Evolutionary conservation across 2,113 vertebrate species (phyloP).

Genomic region (Mormoops blainvillei): DNA sequence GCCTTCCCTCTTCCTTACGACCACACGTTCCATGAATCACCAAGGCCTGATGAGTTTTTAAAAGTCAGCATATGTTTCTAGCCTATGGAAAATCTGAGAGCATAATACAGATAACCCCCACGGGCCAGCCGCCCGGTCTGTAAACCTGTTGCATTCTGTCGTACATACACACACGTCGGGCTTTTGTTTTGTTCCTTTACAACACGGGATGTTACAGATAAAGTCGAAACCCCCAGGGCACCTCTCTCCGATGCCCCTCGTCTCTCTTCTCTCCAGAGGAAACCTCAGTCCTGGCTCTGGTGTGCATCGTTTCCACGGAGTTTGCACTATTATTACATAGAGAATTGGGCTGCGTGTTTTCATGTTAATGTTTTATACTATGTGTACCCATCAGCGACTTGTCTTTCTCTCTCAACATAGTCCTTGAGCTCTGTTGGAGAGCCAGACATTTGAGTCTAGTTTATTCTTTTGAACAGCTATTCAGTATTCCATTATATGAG

Average conservation of each 20-base stretch:
- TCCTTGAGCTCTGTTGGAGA: not conserved
- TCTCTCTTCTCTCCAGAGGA: not conserved
- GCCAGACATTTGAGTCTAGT: not conserved
- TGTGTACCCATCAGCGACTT: not conserved
- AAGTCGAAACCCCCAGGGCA: not conserved
- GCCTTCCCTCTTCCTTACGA: slow-evolving; percentile 3
- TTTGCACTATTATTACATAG: not conserved
- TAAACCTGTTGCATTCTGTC: not conserved
- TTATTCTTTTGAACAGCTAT: not conserved
- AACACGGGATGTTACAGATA: not conserved
- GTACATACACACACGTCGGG: no score
- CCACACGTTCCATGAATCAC: slow-evolving; percentile 29
- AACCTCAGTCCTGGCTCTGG: not conserved
- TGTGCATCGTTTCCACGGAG: not conserved
- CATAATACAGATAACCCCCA: not conserved
- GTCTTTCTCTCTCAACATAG: not conserved
- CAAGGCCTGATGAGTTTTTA: not conserved
- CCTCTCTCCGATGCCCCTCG: not conserved
- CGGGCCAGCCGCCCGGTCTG: not conserved
- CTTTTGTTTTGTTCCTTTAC: not conserved
- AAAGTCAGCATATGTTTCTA: slow-evolving; percentile 11
- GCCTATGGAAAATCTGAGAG: not conserved
- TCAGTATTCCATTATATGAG: not conserved
- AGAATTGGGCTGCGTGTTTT: not conserved
- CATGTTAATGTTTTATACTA: not conserved